Evolutionary conservation across 92 coral and sea anemone genomes (phyloP), one percentile per base, ranked within the genome.

Genomic region (Siderastrea siderea): DNA sequence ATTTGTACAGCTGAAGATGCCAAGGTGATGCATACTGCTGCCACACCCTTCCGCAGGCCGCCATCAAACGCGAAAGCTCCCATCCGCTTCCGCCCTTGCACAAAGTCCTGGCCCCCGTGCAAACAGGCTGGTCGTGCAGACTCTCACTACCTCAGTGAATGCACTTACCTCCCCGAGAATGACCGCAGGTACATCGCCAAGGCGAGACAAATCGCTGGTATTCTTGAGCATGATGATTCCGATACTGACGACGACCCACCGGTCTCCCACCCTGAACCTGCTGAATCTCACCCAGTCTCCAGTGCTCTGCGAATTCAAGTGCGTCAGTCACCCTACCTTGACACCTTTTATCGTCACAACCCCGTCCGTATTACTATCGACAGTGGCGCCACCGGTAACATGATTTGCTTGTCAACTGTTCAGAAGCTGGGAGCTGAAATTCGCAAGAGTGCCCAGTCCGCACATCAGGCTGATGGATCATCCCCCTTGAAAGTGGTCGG

Each of bases 381-480:
- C n/a, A n/a, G n/a, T n/a, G n/a, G n/a, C n/a, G n/a, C n/a, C n/a
- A n/a, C n/a, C 67, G 87, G 6, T 8, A 69, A 81, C 54, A 87
- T 87, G 91, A 71, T 87, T 14, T 79, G 87, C 46, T 66, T 12
- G 7, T 81, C 91, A 43, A 19, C 65, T 51, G 57, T 74, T 7
- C 53, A 87, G 26, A 3, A 52, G 12, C 78, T 57, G 61, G 13
- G 13, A 57, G 61, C 13, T 57, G 61, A 57, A 14, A 57, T 57
- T n/a, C n/a, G n/a, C n/a, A n/a, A n/a, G n/a, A n/a, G n/a, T n/a
- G n/a, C n/a, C n/a, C n/a, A n/a, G n/a, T 57, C 91, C 13, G 87
- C 87, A 3, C 80, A 81, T 50, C 91, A 87, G 73, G 87, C 89
- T 44, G 86, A 85, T 77, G 86, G 85, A 16, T 85, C 86, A 66